These are phyloP conservation scores for Plodia interpunctella DNA, from an alignment of 1,140 invertebrate species.

Conservation along the genomic window DNA sequence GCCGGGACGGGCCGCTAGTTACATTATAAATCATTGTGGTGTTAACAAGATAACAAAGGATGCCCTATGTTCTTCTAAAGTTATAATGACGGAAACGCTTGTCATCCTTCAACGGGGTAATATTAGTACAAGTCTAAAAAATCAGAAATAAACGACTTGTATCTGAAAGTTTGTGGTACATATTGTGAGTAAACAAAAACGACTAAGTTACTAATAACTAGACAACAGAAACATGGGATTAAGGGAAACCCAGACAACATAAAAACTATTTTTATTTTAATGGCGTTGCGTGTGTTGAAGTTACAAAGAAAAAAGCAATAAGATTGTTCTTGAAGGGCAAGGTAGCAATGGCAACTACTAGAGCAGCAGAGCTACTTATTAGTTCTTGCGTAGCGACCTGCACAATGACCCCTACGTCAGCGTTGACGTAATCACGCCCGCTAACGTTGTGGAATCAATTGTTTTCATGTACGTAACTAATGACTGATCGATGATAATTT, in stretches of 20 bases:
- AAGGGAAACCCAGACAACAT: too few species aligned
- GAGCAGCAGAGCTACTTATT: neutral
- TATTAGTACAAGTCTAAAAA: neutral
- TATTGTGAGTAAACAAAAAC: too few species aligned
- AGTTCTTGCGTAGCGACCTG: slow-evolving; percentile 27
- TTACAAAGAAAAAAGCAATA: neutral
- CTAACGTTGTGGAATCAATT: slow-evolving; percentile 24
- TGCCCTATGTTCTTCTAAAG: too few species aligned
- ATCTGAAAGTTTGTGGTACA: too few species aligned
- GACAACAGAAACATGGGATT: too few species aligned
- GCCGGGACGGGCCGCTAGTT: too few species aligned
- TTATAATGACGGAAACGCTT: too few species aligned
- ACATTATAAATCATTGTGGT: too few species aligned
- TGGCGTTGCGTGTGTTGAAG: too few species aligned
- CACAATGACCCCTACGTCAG: slow-evolving; percentile 35
- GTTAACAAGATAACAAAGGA: too few species aligned
- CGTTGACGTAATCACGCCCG: slow-evolving; percentile 36
- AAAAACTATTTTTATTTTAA: too few species aligned
- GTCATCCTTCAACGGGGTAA: neutral
- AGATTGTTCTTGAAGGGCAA: neutral
- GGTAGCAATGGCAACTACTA: neutral
- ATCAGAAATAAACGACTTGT: neutral
- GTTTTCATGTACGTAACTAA: slow-evolving; percentile 13
- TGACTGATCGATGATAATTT: slow-evolving; percentile 10
- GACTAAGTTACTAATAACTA: too few species aligned